These are phyloP conservation scores for Tyrannus savana DNA, from an alignment of 2,113 vertebrate genomes.

Conservation along the genomic window DNA sequence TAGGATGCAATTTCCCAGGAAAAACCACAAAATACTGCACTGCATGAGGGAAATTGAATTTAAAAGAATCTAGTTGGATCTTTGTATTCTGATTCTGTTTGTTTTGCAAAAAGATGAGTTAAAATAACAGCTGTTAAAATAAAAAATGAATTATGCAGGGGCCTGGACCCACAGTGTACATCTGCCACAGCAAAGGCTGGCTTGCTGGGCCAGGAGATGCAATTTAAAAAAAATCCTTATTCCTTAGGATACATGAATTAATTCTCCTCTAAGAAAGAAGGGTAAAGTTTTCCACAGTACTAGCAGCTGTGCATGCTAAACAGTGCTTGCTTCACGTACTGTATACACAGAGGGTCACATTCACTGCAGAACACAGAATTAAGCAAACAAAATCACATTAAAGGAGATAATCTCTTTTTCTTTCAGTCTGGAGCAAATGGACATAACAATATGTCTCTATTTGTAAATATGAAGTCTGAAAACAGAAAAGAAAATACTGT, in stretches of 20 bases:
- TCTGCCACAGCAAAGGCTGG: not conserved
- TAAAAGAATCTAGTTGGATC: not conserved
- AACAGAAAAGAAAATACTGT: not conserved
- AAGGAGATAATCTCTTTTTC: constrained; percentile 54
- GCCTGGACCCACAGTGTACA: not conserved
- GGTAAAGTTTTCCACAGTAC: constrained; percentile 30
- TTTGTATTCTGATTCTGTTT: not conserved
- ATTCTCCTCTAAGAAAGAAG: constrained; percentile 45
- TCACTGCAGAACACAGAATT: constrained; percentile 36
- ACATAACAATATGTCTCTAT: constrained; percentile 20
- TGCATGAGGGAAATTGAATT: not conserved
- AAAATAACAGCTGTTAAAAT: not conserved
- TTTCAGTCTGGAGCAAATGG: constrained; percentile 34
- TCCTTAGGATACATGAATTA: constrained; percentile 39
- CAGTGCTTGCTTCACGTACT: not conserved
- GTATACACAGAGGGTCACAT: constrained; percentile 49
- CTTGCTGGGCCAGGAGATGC: not conserved
- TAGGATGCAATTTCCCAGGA: not conserved
- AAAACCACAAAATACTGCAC: not conserved
- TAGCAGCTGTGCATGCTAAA: constrained; percentile 26
- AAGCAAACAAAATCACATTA: constrained; percentile 63
- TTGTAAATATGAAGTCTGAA: constrained; percentile 40
- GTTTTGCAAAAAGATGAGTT: not conserved
- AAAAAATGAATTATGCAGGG: not conserved
- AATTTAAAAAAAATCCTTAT: not conserved